Percentiles rank a stretch among this genome's conserved stretches.
These are phyloP conservation scores for Synergus japonicus DNA, from an alignment of 2,888 invertebrate species.

Conservation along the genomic window DNA sequence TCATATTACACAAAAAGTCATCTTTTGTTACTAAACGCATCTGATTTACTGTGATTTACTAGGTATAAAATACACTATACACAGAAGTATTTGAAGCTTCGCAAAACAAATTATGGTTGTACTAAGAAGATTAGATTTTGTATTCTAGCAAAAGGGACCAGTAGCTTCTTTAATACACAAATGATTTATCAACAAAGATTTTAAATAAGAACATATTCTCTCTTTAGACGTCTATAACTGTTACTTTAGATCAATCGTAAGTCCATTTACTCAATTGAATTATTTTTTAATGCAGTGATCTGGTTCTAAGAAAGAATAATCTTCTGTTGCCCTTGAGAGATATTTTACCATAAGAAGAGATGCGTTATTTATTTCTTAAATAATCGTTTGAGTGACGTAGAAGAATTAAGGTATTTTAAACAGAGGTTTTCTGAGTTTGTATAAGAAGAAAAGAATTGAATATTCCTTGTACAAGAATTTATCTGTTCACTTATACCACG, in stretches of 20 bases:
- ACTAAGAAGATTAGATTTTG: background rate
- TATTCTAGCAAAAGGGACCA: background rate
- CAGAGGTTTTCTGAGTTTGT: background rate
- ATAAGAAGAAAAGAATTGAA: background rate
- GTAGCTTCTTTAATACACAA: background rate
- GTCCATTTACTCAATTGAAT: background rate
- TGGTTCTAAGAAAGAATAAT: no score
- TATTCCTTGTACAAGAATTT: slow-evolving; percentile 20
- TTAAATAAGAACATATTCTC: no score
- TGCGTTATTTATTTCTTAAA: background rate
- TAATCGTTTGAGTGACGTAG: background rate
- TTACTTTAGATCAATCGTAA: no score
- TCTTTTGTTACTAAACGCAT: background rate
- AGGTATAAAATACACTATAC: background rate
- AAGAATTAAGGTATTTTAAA: background rate
- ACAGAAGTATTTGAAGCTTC: background rate
- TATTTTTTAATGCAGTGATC: no score
- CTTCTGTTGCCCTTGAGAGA: background rate
- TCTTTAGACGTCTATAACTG: no score
- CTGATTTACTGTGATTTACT: background rate
- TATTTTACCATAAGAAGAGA: background rate
- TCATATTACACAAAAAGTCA: no score
- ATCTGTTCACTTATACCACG: slow-evolving; percentile 10
- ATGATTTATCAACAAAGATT: no score
- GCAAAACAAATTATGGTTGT: background rate